These are phyloP conservation scores for Zelleria hepariella DNA, from an alignment of 2,888 invertebrate species.

Conservation along the genomic window DNA sequence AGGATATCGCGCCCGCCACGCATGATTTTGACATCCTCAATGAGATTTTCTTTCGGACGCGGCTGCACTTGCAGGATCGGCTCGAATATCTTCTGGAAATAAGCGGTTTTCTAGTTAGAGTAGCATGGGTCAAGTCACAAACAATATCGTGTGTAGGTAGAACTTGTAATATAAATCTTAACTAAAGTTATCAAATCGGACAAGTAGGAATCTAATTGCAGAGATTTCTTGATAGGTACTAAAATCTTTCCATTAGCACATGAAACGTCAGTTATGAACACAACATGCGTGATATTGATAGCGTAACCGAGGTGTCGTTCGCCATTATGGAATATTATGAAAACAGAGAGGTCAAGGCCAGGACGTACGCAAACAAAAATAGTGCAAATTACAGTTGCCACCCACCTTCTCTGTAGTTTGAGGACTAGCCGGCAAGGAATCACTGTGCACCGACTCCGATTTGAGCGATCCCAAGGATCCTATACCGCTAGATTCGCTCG, in stretches of 20 bases:
- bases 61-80: conserved; percentile 57
- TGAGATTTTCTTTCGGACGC: conserved; percentile 41
- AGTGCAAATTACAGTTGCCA: conserved; percentile 20
- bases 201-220: too few relatives aligned
- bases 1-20: conserved; percentile 72
- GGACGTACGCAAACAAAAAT: conserved; percentile 63
- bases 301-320: conserved; percentile 51
- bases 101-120: background rate
- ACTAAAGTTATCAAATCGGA: conserved; percentile 7
- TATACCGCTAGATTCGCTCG: conserved; percentile 75
- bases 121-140: too few relatives aligned
- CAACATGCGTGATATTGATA: conserved; percentile 40
- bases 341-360: conserved; percentile 72
- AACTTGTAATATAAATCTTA: background rate
- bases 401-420: conserved; percentile 68
- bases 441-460: conserved; percentile 61
- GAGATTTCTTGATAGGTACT: conserved; percentile 4
- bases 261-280: conserved; percentile 40
- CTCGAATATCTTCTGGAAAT: conserved; percentile 59
- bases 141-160: background rate
- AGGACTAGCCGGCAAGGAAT: conserved; percentile 66
- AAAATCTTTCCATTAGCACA: conserved; percentile 41
- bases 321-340: conserved; percentile 72
- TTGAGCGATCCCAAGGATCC: conserved; percentile 71
- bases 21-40: conserved; percentile 51